phyloP scores from a whole-genome alignment of 2,888 invertebrate species.

The Cremastinae sp. region DNA sequence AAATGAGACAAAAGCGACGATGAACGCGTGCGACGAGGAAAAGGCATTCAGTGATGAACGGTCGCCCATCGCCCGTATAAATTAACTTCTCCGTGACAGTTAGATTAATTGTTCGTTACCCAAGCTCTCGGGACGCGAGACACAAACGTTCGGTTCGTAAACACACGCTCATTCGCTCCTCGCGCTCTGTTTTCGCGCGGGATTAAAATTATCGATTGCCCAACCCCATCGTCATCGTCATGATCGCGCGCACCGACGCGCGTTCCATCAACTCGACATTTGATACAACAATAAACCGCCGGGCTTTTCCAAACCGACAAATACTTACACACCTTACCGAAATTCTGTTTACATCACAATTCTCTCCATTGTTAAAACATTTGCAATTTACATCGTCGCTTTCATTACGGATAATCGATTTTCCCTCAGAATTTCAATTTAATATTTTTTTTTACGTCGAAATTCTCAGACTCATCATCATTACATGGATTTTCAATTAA shows the following conservation, averaged over 20 bases:
- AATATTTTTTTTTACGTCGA: too few species aligned
- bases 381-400: too few species aligned
- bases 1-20: conserved; percentile 68
- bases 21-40: conserved; percentile 33
- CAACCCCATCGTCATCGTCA: conserved; percentile 13
- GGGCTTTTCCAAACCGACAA: conserved; percentile 48
- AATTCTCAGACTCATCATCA: too few species aligned
- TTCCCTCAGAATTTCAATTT: too few species aligned
- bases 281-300: conserved; percentile 53
- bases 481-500: too few species aligned
- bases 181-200: conserved; percentile 56
- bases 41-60: conserved; percentile 73
- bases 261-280: conserved; percentile 50
- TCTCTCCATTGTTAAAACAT: too few species aligned
- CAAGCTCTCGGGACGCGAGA: conserved; percentile 54
- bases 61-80: conserved; percentile 74
- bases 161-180: conserved; percentile 38
- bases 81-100: conserved; percentile 77
- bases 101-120: conserved; percentile 76
- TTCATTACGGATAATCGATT: too few species aligned
- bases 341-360: too few species aligned
- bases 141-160: conserved; percentile 24
- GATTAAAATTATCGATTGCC: conserved; percentile 60
- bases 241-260: neutral
- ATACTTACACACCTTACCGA: conserved; percentile 20